Evolutionary conservation across 2,888 invertebrate species (phyloP).

Genomic region (Andrena camellia): DNA sequence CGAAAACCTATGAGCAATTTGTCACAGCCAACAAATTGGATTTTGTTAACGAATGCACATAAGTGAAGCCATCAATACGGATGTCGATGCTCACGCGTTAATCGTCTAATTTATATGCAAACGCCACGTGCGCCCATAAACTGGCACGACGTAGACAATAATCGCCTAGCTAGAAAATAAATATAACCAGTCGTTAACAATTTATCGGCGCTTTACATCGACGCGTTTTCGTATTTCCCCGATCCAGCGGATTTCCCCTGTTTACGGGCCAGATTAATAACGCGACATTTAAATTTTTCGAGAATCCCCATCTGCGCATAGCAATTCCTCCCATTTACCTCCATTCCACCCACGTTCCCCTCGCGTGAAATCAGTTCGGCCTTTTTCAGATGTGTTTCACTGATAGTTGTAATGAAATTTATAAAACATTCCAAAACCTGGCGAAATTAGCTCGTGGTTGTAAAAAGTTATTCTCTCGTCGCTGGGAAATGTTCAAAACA

Average conservation of each 20-base stretch:
- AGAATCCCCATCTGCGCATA: neutral
- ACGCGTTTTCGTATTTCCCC: neutral
- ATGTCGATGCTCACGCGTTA: constrained; percentile 31
- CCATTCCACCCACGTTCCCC: neutral
- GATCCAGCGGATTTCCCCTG: neutral
- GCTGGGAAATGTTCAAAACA: neutral
- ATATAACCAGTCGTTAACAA: constrained; percentile 22
- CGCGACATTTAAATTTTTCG: constrained; percentile 12
- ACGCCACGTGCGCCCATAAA: constrained; percentile 27
- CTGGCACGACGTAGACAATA: constrained; percentile 30
- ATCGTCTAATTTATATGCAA: constrained; percentile 59
- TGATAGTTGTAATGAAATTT: too few relatives aligned
- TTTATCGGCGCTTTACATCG: constrained; percentile 21
- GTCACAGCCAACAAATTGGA: constrained; percentile 29
- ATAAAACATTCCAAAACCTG: too few relatives aligned
- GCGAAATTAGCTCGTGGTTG: too few relatives aligned
- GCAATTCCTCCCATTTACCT: neutral
- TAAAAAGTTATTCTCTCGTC: too few relatives aligned
- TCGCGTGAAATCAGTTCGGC: neutral
- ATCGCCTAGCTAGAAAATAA: constrained; percentile 39
- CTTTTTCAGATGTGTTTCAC: neutral
- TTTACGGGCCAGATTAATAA: neutral
- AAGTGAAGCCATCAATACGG: constrained; percentile 32
- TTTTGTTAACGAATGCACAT: constrained; percentile 28
- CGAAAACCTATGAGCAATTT: neutral